Evolutionary conservation across 2,888 invertebrate genomes (phyloP), one percentile per base, ranked within the genome.

Genomic region (Cataglyphis albicans): DNA sequence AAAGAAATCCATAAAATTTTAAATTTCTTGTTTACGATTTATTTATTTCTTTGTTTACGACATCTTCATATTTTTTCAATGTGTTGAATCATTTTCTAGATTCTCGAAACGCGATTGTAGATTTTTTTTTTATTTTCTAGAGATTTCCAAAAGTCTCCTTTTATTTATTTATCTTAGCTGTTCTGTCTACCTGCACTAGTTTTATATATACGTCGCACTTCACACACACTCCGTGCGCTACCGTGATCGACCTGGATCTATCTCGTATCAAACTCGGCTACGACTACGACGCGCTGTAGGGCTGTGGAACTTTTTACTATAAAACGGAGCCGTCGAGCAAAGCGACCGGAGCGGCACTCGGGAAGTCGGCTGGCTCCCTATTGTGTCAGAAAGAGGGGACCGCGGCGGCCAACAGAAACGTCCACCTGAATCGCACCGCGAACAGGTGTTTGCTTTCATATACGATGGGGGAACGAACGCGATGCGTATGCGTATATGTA

Each of bases 391-490:
- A 86, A 86, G 86, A 72, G 90, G 87, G 90, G 83, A 83, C 67
- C 82, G 81, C n/a, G 64, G 63, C 82, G 63, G 64, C 89, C 89
- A 88, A 88, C 89, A 86, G 88, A 76, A 74, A 68, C 82, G 83
- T 87, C 78, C 84, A 84, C 82, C 83, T 82, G 88, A 86, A 70
- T 81, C 85, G 64, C 44, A 82, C 82, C 82, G 78, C 72, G 90
- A 84, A 87, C 91, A 90, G 91, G 90, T 90, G 90, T 88, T 90
- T 90, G 81, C 85, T 88, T 88, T 89, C 90, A 83, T 83, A 48
- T 70, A 70, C 21, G 70, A 83, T 38, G 80, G 83, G 85, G 84
- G 86, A 86, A 87, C 80, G 52, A 41, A 74, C 29, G 44, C 41
- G 57, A 52, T n/a, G 41, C 55, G 21, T 72, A 59, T 67, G 70